Percentiles rank a stretch among this genome's conserved stretches.
Evolutionary conservation across 2,113 vertebrate genomes (phyloP).

Genomic region (Hemibagrus wyckioides): DNA sequence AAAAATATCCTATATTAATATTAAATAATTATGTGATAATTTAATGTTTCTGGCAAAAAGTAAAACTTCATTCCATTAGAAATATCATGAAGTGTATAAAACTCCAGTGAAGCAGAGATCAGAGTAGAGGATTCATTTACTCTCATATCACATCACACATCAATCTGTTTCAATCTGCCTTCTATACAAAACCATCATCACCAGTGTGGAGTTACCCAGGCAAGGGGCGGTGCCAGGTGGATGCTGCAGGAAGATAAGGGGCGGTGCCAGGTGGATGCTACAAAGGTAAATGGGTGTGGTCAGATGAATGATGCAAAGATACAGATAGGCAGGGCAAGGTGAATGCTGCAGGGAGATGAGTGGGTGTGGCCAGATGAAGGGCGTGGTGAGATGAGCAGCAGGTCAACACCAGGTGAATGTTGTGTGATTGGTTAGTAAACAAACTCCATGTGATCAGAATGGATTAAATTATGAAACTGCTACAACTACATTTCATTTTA

Average conservation of each 20-base stretch:
- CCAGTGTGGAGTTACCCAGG: too few relatives aligned
- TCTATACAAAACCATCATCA: neutral
- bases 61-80: neutral
- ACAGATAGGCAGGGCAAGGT: too few relatives aligned
- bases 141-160: neutral
- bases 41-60: neutral
- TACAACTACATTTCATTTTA: constrained; percentile 8
- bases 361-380: neutral
- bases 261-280: neutral
- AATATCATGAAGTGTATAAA: neutral
- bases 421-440: neutral
- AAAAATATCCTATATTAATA: neutral
- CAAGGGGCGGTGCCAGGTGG: neutral
- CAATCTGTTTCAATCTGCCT: neutral
- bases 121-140: neutral
- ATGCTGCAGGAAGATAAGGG: neutral
- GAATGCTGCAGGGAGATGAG: neutral
- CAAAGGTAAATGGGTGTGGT: too few relatives aligned
- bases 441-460: neutral
- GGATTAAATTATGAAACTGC: neutral
- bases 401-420: rapidly evolving
- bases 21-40: neutral
- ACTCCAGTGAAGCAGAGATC: neutral
- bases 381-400: too few relatives aligned
- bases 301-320: too few relatives aligned